A percentile compares a stretch with the other conserved stretches of the same genome.
These are phyloP conservation scores for Sebastes matsubarae DNA, from an alignment of 2,797 vertebrate species.

Conservation along the genomic window DNA sequence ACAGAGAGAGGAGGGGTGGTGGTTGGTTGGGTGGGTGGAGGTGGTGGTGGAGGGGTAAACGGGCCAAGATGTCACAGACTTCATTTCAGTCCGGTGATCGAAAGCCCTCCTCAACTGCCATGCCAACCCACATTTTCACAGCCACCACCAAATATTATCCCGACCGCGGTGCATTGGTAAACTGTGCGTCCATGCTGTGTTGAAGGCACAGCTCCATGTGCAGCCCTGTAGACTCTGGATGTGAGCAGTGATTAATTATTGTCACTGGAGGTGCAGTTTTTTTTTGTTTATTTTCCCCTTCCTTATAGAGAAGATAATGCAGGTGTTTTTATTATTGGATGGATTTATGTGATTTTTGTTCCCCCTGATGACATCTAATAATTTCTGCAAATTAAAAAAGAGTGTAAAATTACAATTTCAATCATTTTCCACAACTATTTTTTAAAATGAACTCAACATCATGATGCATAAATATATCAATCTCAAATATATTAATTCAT, in stretches of 20 bases:
- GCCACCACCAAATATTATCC: slow-evolving; percentile 60
- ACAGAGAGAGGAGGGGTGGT: slow-evolving; percentile 8
- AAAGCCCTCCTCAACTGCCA: slow-evolving; percentile 71
- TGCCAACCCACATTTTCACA: slow-evolving; percentile 72
- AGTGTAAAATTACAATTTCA: not conserved
- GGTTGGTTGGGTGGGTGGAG: not conserved
- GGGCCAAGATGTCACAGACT: slow-evolving; percentile 76
- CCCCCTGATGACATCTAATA: not conserved
- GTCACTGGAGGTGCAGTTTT: slow-evolving; percentile 48
- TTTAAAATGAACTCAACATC: not conserved
- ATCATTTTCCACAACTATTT: not conserved
- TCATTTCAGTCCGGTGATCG: slow-evolving; percentile 74
- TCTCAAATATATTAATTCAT: not conserved
- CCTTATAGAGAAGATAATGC: not conserved
- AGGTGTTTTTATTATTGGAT: not conserved
- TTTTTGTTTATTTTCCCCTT: not conserved
- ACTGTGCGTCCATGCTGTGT: slow-evolving; percentile 45
- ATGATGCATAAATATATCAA: not conserved
- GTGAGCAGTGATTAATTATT: slow-evolving; percentile 70
- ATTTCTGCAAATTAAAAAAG: not conserved
- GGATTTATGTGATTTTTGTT: not conserved
- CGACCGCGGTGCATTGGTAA: slow-evolving; percentile 41
- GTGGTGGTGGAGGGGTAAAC: slow-evolving; percentile 27
- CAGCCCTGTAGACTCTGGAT: slow-evolving; percentile 42
- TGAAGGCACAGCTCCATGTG: slow-evolving; percentile 22